Conservation (phyloP, 2,113 vertebrate species). For the Muscicapa adusta region DNA sequence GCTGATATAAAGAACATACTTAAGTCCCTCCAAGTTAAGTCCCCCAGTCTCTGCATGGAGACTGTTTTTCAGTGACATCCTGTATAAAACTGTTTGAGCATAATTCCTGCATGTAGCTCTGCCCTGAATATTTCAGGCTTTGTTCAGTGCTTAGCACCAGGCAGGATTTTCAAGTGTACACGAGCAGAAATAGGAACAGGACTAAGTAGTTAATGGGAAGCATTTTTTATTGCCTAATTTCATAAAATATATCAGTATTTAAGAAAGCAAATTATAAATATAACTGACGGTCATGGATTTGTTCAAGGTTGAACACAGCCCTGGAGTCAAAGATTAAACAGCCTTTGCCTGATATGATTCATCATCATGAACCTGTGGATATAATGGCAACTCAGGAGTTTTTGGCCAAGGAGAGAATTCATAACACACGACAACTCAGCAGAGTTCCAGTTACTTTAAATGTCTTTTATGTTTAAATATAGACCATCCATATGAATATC, state of each 20-base stretch:
- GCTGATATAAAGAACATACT: neutral
- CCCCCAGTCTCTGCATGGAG: neutral
- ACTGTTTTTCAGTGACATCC: neutral
- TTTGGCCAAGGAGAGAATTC: slow-evolving; percentile 2
- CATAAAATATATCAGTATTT: neutral
- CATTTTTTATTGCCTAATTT: slow-evolving; percentile 9
- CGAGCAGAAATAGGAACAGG: neutral
- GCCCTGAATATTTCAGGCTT: neutral
- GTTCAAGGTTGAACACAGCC: slow-evolving; percentile 8
- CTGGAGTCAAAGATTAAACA: slow-evolving; percentile 1
- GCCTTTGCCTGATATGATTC: neutral
- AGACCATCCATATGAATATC: neutral
- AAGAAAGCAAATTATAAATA: neutral
- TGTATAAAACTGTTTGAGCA: neutral
- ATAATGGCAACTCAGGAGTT: neutral
- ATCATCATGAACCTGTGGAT: neutral
- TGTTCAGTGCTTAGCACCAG: neutral
- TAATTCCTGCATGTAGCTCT: neutral
- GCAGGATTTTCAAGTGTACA: neutral
- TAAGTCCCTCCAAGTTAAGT: neutral
- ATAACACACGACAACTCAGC: neutral
- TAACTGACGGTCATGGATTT: neutral
- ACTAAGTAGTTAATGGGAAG: neutral
- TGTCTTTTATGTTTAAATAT: slow-evolving; percentile 2
- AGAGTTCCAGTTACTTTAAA: neutral